phyloP scores from a whole-genome alignment of 2,113 vertebrate genomes.

The Hemichromis elongatus region DNA sequence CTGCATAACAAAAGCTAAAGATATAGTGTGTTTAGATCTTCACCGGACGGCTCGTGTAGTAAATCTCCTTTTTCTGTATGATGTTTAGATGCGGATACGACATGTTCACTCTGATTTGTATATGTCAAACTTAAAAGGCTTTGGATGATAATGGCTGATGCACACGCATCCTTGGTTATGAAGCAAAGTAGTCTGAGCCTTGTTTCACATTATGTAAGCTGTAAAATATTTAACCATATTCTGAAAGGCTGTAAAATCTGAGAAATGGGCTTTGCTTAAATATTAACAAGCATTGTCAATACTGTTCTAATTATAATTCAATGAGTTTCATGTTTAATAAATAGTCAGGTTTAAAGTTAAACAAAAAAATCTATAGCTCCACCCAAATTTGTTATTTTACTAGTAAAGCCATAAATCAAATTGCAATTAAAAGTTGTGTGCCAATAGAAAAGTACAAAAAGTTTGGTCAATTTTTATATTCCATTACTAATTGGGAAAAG shows the following conservation, averaged over 20 bases:
- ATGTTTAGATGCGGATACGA: slow-evolving; percentile 3
- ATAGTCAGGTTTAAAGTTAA: not conserved
- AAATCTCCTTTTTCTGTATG: slow-evolving; percentile 6
- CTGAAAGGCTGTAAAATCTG: not conserved
- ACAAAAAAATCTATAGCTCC: not conserved
- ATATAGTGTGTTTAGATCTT: slow-evolving; percentile 23
- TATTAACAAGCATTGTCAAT: not conserved
- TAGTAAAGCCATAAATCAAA: not conserved
- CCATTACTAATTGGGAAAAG: not conserved
- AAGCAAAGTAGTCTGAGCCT: not conserved
- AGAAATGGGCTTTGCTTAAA: not conserved
- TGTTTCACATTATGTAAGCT: not conserved
- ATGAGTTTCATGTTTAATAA: not conserved
- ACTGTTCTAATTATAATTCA: not conserved
- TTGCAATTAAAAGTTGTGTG: not conserved
- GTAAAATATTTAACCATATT: not conserved
- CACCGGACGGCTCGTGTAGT: not conserved
- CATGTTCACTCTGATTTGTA: slow-evolving; percentile 16
- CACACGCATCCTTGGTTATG: not conserved
- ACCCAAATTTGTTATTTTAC: not conserved
- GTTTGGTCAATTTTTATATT: not conserved
- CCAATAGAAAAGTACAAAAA: not conserved
- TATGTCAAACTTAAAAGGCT: slow-evolving; percentile 25
- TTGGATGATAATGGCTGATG: not conserved
- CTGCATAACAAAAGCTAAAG: slow-evolving; percentile 12